Evolutionary conservation across 23 tunicate genomes (phyloP).

Genomic region (Halocynthia roretzi): DNA sequence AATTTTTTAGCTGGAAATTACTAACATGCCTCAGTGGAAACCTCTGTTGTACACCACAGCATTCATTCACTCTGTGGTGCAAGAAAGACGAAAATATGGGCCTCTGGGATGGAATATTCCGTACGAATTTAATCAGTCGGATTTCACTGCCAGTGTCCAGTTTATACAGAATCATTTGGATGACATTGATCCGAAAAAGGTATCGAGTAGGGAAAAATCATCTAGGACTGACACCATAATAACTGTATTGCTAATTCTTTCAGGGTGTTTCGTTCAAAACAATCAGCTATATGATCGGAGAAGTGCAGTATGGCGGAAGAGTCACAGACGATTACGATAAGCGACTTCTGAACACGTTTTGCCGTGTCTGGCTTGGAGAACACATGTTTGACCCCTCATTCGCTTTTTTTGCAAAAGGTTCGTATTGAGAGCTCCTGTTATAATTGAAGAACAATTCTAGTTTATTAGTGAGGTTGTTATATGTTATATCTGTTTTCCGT

Average conservation of each 20-base stretch:
- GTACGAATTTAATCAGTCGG: slow-evolving; percentile 95
- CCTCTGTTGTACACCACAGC: slow-evolving; percentile 93
- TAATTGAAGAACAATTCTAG: background rate
- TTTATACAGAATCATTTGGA: slow-evolving; percentile 95
- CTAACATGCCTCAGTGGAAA: slow-evolving; percentile 99
- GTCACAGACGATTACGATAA: slow-evolving; percentile 98
- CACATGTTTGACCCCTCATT: slow-evolving; percentile 91
- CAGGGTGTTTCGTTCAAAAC: slow-evolving; percentile 94
- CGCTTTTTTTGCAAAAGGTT: slow-evolving; percentile 89
- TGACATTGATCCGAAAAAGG: slow-evolving; percentile 96
- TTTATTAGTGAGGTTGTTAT: background rate
- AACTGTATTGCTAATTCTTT: background rate
- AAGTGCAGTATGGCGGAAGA: slow-evolving; percentile 92
- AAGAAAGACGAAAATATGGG: slow-evolving; percentile 93
- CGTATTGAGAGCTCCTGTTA: background rate
- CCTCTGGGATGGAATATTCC: slow-evolving; percentile 99
- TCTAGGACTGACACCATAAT: background rate
- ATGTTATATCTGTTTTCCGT: background rate
- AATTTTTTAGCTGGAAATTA: slow-evolving; percentile 65
- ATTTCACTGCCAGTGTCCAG: slow-evolving; percentile 87
- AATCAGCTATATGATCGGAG: slow-evolving; percentile 92
- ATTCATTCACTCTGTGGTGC: slow-evolving; percentile 94
- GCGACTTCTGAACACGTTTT: slow-evolving; percentile 82
- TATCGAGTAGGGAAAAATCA: background rate
- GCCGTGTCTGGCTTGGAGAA: slow-evolving; percentile 90